phyloP scores from a whole-genome alignment of 2,797 vertebrate species.

The Malacoraja senta region DNA sequence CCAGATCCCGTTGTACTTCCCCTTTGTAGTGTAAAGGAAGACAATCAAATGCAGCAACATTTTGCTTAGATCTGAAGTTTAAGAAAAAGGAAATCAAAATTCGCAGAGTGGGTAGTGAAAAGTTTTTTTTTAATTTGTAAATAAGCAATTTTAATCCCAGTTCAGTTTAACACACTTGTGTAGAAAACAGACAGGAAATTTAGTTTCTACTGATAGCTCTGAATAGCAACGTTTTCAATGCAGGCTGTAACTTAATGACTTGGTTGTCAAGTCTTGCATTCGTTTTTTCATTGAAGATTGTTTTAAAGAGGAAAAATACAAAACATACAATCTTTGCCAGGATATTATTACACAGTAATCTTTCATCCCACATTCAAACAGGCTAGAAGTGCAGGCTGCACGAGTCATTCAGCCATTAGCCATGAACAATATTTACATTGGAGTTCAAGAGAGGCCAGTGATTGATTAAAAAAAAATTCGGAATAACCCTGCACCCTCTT shows the following conservation, averaged over 20 bases:
- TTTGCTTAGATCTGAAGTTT: background rate
- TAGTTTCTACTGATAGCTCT: background rate
- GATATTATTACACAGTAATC: background rate
- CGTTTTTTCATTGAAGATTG: background rate
- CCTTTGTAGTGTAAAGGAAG: background rate
- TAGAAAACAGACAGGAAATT: background rate
- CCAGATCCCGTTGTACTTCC: too few species aligned
- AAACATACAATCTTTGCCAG: background rate
- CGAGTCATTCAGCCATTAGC: too few species aligned
- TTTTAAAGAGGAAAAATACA: background rate
- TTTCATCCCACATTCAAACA: background rate
- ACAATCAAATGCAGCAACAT: background rate
- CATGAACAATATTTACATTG: background rate
- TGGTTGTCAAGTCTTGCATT: background rate
- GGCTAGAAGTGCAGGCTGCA: background rate
- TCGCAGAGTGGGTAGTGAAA: background rate
- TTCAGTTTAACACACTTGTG: background rate
- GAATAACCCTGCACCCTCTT: background rate
- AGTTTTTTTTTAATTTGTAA: background rate
- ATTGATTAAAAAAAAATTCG: background rate
- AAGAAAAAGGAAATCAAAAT: background rate
- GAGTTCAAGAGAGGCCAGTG: background rate
- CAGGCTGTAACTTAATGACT: background rate
- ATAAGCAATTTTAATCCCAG: background rate
- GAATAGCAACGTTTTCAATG: background rate